Evolutionary conservation across 1,140 invertebrate species (phyloP), one percentile per base, ranked within the genome.

Genomic region (Eueides isabella): DNA sequence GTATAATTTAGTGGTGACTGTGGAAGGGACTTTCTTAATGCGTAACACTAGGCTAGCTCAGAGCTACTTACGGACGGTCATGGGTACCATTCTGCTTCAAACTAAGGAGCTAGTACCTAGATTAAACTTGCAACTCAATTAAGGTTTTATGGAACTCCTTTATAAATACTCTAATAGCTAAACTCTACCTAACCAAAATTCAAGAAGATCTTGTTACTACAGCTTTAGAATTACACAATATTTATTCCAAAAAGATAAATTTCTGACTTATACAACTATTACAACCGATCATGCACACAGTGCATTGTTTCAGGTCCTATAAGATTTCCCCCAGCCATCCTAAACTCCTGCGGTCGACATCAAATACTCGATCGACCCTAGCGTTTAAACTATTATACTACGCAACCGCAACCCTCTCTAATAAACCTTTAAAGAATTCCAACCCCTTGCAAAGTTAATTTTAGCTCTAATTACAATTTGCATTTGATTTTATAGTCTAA

Each of bases 401-500:
- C 48, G 48, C 19, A 55, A 55, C 48, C 48, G 11, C 48, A 55
- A 55, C 48, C 48, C 48, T 26, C 48, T 55, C 48, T 55, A 55
- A 55, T 55, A 55, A 55, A 55, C 48, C 48, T 55, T 55, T 55
- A 55, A 55, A 55, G 48, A 55, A 55, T 55, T 55, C 48, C 48
- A 55, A 55, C 48, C 48, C 48, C 48, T 55, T 55, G 48, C 48
- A 55, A 55, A 55, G 48, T 55, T 55, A 55, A 55, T 55, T 55
- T 55, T 55, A 55, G 48, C 48, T 55, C 48, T 55, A 55, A 55
- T 55, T 55, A 55, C 48, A 55, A 55, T 55, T 55, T 55, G 48
- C 48, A 55, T 55, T 55, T 55, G 48, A 55, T 55, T 55, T 55
- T 55, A 55, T 55, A 55, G 48, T 55, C 48, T 55, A 55, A 55